Evolutionary conservation across 2,797 vertebrate genomes (phyloP), one percentile per base, ranked within the genome.

Genomic region (Manis javanica): DNA sequence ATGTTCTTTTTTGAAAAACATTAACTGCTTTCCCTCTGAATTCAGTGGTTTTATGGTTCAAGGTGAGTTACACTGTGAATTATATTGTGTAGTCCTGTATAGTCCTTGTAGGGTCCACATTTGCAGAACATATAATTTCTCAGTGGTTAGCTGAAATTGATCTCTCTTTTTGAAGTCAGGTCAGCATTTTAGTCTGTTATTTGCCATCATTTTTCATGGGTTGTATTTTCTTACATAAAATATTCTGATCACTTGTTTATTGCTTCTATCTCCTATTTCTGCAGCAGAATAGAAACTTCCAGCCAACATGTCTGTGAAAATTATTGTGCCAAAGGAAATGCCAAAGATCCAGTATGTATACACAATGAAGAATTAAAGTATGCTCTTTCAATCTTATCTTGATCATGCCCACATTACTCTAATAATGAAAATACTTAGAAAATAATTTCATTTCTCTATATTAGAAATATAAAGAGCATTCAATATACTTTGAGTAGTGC

Each of bases 211-310:
- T 55, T 87, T 78, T 77, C 87, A 68, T 81, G 9, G 87, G 31
- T 74, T 94, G 34, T 59, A 29, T 94, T 91, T 96, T 87, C 81
- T 91, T 88, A 86, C n/a, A 71, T 90, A 49, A 94, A 66, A 46
- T 79, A 92, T 72, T 94, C n/a, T 21, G 23, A 2, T 75, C n/a
- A 51, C n/a, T 86, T 82, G 18, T 83, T 91, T 75, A 83, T 83
- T 79, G 64, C 34, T 87, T 92, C 63, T 69, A 14, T 93, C 77
- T 84, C 13, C 16, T 77, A 31, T 92, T 87, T 94, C 55, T 90
- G 8, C 13, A 83, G 46, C 81, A 94, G 21, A 37, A 64, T 3
- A 79, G 23, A 39, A 82, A 87, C 34, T 88, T 78, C 51, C n/a
- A 95, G n/a, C 9, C 15, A 81, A n/a, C 1, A 51, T 55, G 16